Base-by-base conservation (phyloP, 2,113 vertebrate species). In the Cervus canadensis region DNA sequence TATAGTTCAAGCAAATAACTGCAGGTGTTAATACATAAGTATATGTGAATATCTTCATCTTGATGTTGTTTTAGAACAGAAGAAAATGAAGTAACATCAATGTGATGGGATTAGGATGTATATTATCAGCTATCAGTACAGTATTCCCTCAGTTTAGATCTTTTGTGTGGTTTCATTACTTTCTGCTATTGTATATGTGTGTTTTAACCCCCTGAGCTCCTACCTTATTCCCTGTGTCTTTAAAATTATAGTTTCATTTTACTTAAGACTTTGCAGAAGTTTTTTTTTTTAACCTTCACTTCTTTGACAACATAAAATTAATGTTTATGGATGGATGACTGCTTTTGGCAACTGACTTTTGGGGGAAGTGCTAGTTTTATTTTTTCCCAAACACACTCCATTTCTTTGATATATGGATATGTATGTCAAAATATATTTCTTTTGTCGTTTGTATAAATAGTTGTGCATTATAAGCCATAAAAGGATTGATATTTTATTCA, bases 161-260 rank as follows among this genome's bases (percentile, higher is more conserved):
- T 84, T 81, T 56, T 64, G 16, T 56, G 96, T 92, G 56, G 19
- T 62, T 71, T 95, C 86, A 82, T 83, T 82, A 10, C 10, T 91
- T 48, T 94, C 33, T 94, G 52, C 60, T 50, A 59, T 87, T 95
- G 15, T 88, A 52, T 86, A n/a, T 85, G 15, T 92, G 50, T 45
- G 6, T 87, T 92, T 81, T 67, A 89, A 50, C 5, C 2, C 28
- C 15, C 19, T 2, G 60, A 43, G 19, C 84, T 89, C 7, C 85
- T 64, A 23, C 2, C 40, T 89, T 79, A 78, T 40, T 97, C 14
- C 4, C 23, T 76, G 76, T 92, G 36, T 71, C 26, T 89, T 92
- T 86, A 86, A 93, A 78, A 81, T 95, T 89, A 67, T 67, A 81
- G n/a, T 57, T 95, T 89, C 8, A 16, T 64, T 86, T 91, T 87